Evolutionary conservation across 2,888 invertebrate species (phyloP).

Genomic region (Torymus tubicola): DNA sequence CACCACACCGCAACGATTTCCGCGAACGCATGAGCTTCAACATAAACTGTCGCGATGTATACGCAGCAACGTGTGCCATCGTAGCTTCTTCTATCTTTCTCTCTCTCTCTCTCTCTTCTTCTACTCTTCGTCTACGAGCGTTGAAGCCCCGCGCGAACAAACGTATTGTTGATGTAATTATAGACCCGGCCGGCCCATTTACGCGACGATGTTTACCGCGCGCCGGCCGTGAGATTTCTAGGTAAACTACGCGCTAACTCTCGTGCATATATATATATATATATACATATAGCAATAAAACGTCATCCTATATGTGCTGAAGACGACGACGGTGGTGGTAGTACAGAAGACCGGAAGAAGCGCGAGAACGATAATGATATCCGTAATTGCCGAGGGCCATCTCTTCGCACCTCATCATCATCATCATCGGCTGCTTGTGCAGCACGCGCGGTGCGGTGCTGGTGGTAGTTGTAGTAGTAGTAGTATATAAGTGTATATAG

Average conservation of each 20-base stretch:
- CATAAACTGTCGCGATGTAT: too few relatives aligned
- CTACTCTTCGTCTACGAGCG: slow-evolving; percentile 4
- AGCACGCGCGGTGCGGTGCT: too few relatives aligned
- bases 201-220: slow-evolving; percentile 20
- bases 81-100: too few relatives aligned
- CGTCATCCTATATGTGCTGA: neutral
- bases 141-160: slow-evolving; percentile 45
- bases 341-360: slow-evolving; percentile 18
- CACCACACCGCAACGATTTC: too few relatives aligned
- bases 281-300: too few relatives aligned
- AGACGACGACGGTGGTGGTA: neutral
- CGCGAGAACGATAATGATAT: slow-evolving; percentile 66
- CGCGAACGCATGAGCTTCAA: too few relatives aligned
- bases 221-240: slow-evolving; percentile 35
- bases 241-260: slow-evolving; percentile 45
- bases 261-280: too few relatives aligned
- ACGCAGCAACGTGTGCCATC: too few relatives aligned
- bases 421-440: slow-evolving; percentile 48
- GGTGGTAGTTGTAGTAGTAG: neutral
- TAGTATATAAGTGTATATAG: too few relatives aligned
- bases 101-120: too few relatives aligned
- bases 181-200: slow-evolving; percentile 38
- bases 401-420: slow-evolving; percentile 77
- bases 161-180: slow-evolving; percentile 47
- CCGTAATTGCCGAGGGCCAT: slow-evolving; percentile 73